Percentiles rank a stretch among this genome's conserved stretches.
Conservation (phyloP, 2,797 vertebrate species). For the Spheniscus humboldti region DNA sequence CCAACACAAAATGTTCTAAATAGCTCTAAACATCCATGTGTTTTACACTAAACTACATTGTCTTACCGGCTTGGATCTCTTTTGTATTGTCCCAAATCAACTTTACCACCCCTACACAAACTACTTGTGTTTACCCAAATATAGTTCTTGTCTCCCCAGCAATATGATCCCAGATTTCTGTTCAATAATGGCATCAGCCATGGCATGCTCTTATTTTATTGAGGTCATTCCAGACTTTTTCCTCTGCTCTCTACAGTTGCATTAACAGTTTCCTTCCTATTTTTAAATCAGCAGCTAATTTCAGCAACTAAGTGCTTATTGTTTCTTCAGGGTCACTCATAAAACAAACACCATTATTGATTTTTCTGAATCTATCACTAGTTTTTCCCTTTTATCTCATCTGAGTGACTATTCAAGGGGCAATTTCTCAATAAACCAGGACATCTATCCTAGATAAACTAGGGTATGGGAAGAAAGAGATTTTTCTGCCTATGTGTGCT, state of each 20-base stretch:
- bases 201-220: constrained; percentile 7
- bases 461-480: background rate
- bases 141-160: background rate
- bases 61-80: background rate
- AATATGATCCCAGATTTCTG: background rate
- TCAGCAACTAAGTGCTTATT: constrained; percentile 61
- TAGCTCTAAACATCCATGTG: background rate
- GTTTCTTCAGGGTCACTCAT: constrained; percentile 62
- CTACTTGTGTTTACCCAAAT: background rate
- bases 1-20: background rate
- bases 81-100: background rate
- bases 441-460: constrained; percentile 11
- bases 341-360: constrained; percentile 60
- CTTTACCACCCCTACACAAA: background rate
- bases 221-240: constrained; percentile 49
- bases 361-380: constrained; percentile 30
- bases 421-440: constrained; percentile 39
- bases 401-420: background rate
- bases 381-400: constrained; percentile 43
- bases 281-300: constrained; percentile 63
- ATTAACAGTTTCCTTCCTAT: constrained; percentile 60
- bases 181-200: background rate
- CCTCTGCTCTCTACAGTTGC: background rate
- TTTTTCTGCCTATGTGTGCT: background rate
- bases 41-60: background rate